Evolutionary conservation across 2,888 invertebrate species (phyloP).

Genomic region (Drosophila emarginata): DNA sequence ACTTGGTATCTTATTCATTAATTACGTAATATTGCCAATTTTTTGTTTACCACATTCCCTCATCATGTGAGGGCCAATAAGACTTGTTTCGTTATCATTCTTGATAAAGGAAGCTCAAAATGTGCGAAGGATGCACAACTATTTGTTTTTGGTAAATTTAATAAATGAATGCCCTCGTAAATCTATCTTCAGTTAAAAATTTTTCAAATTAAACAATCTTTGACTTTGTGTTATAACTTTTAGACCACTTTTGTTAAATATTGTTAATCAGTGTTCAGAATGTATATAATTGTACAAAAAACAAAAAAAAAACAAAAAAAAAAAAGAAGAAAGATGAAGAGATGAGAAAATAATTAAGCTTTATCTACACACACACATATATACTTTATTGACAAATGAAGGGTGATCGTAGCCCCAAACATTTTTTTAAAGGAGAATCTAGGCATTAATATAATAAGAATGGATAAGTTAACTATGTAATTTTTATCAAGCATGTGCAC

Average conservation of each 20-base stretch:
- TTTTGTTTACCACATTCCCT: not conserved
- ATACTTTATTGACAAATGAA: not conserved
- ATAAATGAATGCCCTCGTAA: not conserved
- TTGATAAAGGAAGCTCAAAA: not conserved
- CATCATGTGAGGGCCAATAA: not conserved
- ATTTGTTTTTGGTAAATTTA: not conserved
- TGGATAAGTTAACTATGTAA: slow-evolving; percentile 18
- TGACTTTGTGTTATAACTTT: slow-evolving; percentile 40
- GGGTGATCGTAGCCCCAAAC: not conserved
- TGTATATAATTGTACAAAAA: slow-evolving; percentile 35
- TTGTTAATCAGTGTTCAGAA: slow-evolving; percentile 55
- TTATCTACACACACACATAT: slow-evolving; percentile 9
- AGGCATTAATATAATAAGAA: not conserved
- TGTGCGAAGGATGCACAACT: not conserved
- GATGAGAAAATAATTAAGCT: slow-evolving; percentile 16
- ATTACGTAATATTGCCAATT: not conserved
- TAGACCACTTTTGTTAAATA: slow-evolving; percentile 67
- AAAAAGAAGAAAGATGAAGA: slow-evolving; percentile 3
- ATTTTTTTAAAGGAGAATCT: not conserved
- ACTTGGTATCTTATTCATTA: not conserved
- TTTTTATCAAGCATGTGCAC: slow-evolving; percentile 39
- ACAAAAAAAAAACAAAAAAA: slow-evolving; percentile 6
- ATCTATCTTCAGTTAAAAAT: slow-evolving; percentile 10
- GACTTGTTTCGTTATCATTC: no score
- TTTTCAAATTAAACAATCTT: slow-evolving; percentile 16